phyloP scores from a whole-genome alignment of 2,113 vertebrate genomes.

The Nicator chloris region DNA sequence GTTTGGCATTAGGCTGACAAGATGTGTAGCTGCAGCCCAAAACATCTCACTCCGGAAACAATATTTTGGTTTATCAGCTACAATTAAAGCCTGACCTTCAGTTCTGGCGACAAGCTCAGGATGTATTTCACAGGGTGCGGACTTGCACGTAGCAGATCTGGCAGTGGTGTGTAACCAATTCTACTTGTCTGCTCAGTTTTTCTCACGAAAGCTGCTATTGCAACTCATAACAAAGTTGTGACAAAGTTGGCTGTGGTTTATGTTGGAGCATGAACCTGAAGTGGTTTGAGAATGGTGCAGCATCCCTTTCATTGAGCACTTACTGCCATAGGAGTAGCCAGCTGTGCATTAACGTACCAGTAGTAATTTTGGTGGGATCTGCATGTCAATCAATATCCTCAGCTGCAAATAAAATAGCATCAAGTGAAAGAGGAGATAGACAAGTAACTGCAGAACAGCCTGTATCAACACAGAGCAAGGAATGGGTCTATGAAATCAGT shows the following conservation, averaged over 20 bases:
- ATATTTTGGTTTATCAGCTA: neutral
- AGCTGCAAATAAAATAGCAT: neutral
- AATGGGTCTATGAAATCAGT: fast-evolving
- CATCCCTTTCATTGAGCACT: neutral
- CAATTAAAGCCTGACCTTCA: neutral
- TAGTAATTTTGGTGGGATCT: neutral
- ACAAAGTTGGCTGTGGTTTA: neutral
- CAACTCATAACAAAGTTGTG: neutral
- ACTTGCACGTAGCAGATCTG: fast-evolving
- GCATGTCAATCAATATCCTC: fast-evolving
- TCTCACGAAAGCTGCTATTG: neutral
- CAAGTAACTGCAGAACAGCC: neutral
- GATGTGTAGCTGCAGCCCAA: neutral
- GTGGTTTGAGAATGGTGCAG: neutral
- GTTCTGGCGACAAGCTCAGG: neutral
- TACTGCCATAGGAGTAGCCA: neutral
- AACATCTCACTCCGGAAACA: neutral
- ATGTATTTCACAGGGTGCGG: neutral
- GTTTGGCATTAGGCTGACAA: fast-evolving
- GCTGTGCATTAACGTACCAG: neutral
- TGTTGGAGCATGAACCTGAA: neutral
- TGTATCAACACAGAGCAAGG: neutral
- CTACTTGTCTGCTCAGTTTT: neutral
- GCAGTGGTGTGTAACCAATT: neutral
- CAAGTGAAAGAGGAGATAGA: neutral